Percentiles rank a stretch among this genome's conserved stretches.
These are phyloP conservation scores for Drosophila demipolita DNA, from an alignment of 2,888 invertebrate species.

Conservation along the genomic window DNA sequence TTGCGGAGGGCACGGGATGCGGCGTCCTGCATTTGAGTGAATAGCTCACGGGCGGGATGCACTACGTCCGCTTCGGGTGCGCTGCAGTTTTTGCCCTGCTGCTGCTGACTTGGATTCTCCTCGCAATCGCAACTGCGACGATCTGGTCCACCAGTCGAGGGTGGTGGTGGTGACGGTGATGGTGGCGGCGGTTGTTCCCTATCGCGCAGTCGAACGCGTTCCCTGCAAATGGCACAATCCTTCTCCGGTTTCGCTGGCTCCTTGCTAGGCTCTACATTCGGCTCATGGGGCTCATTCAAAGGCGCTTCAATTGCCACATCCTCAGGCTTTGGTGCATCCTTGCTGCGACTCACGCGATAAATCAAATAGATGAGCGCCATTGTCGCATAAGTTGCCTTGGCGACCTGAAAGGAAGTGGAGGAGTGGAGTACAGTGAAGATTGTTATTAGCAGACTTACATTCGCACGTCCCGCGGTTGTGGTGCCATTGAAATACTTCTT, in stretches of 20 bases:
- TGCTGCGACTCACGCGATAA: conserved; percentile 57
- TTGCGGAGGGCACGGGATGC: conserved; percentile 54
- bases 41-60: conserved; percentile 49
- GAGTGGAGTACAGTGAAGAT: not conserved
- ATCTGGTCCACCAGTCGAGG: not conserved
- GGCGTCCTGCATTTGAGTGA: conserved; percentile 54
- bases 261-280: not conserved
- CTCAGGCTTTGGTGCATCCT: not conserved
- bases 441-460: conserved; percentile 34
- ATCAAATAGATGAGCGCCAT: conserved; percentile 69
- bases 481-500: conserved; percentile 58
- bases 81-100: not conserved
- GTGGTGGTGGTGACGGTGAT: conserved; percentile 14
- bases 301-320: not conserved
- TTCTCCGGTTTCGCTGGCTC: conserved; percentile 26
- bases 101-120: conserved; percentile 15
- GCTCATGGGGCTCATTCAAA: not conserved
- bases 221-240: conserved; percentile 57
- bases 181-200: conserved; percentile 41
- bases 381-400: conserved; percentile 75
- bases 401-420: conserved; percentile 49
- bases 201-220: conserved; percentile 23
- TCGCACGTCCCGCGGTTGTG: conserved; percentile 52
- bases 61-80: conserved; percentile 21
- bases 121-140: conserved; percentile 61